Evolutionary conservation across 2,113 vertebrate genomes (phyloP), one percentile per base, ranked within the genome.

Genomic region (Phalacrocorax aristotelis): DNA sequence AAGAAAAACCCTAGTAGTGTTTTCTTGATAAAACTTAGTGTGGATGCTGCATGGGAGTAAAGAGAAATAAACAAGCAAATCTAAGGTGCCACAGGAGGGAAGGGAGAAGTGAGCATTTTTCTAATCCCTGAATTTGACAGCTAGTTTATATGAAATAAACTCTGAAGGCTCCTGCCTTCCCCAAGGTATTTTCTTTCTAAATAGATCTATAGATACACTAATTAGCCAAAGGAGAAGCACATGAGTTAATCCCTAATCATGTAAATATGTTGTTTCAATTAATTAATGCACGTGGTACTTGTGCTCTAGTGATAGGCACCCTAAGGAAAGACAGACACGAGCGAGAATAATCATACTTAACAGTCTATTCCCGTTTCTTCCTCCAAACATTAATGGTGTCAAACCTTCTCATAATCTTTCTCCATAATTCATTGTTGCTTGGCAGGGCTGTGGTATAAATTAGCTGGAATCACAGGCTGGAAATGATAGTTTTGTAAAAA

Each of bases 191-290:
- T 95, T 90, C 88, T 75, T 92, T 64, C 86, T 91, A 89, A 96
- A 93, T 75, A 89, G 97, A 95, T 97, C 83, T 94, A 95, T 96
- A 97, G 96, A 96, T 97, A 81, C 88, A 69, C 72, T 96, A 96
- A 97, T 97, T 96, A 97, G 91, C 91, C 80, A 68, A 90, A 89
- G 80, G 83, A 95, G 92, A 92, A 82, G 80, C 83, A 64, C 79
- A 82, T 89, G 86, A 97, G 90, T 94, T 96, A 96, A 97, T 90
- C 88, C 79, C 76, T 96, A 95, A 97, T 97, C 90, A 96, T 95
- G 90, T 95, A 91, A 93, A 92, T 89, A 89, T 92, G 90, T 95
- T 96, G 89, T 96, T 95, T 93, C 94, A 89, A 90, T 95, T 97
- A 97, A 97, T 95, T 93, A 93, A 96, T 87, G 92, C 94, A 95